These are phyloP conservation scores for Anaspis maculata DNA, from an alignment of 2,888 invertebrate species.

Conservation along the genomic window DNA sequence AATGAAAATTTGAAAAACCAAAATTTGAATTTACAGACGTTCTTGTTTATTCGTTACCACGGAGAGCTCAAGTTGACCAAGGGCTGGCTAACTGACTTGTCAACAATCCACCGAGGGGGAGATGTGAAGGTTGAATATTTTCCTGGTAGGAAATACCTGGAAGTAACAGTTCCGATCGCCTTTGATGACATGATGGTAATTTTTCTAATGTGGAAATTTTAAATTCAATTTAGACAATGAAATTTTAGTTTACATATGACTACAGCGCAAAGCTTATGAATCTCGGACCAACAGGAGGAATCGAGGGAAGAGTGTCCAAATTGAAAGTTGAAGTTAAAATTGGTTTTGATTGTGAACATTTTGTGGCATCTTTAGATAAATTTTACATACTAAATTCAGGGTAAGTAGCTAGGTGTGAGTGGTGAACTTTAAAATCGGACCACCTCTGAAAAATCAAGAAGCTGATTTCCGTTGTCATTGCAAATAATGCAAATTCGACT, in stretches of 20 bases:
- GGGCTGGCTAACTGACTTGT: slow-evolving; percentile 45
- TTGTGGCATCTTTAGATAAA: slow-evolving; percentile 17
- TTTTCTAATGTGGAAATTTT: neutral
- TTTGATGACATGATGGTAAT: slow-evolving; percentile 11
- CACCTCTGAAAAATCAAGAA: too few relatives aligned
- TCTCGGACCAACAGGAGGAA: slow-evolving; percentile 47
- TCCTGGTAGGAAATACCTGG: slow-evolving; percentile 8
- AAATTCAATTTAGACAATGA: slow-evolving; percentile 15
- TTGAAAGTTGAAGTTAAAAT: slow-evolving; percentile 19
- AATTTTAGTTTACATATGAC: slow-evolving; percentile 46
- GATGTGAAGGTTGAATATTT: slow-evolving; percentile 34
- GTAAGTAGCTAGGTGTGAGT: slow-evolving; percentile 15
- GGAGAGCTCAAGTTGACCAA: slow-evolving; percentile 33
- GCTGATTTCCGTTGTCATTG: too few relatives aligned
- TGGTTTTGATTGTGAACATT: slow-evolving; percentile 19
- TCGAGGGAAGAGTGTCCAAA: slow-evolving; percentile 40
- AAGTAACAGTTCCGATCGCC: slow-evolving; percentile 4
- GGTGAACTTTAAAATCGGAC: too few relatives aligned
- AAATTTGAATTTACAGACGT: slow-evolving; percentile 1
- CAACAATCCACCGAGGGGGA: slow-evolving; percentile 43
- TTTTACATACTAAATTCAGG: slow-evolving; percentile 22
- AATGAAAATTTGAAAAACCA: neutral
- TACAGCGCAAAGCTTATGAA: slow-evolving; percentile 48
- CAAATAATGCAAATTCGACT: too few relatives aligned
- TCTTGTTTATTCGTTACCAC: slow-evolving; percentile 22